Conservation (phyloP, 37 sponge, comb jelly and placozoan species). For the Ephydatia muelleri region DNA sequence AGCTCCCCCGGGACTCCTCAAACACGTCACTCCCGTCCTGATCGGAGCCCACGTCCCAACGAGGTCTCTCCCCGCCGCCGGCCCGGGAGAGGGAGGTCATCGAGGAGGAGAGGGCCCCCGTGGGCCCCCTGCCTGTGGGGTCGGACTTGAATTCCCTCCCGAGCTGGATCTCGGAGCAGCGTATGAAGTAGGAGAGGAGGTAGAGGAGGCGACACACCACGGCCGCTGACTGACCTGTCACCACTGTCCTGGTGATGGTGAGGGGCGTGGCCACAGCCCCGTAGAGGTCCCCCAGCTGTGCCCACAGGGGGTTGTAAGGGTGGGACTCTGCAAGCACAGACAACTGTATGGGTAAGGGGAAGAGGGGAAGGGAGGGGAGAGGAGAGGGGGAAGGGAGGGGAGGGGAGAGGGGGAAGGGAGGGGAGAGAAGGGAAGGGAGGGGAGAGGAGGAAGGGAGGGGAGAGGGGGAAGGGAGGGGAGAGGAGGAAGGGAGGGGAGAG, state of each 20-base stretch:
- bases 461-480: too few species aligned
- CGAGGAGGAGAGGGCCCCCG: not conserved
- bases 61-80: not conserved
- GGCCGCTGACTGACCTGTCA: constrained; percentile 47
- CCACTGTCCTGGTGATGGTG: constrained; percentile 68
- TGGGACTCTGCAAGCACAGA: constrained; percentile 58
- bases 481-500: too few species aligned
- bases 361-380: not conserved
- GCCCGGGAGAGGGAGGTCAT: not conserved
- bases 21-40: constrained; percentile 19
- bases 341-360: constrained; percentile 24
- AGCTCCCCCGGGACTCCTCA: constrained; percentile 13
- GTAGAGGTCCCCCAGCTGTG: constrained; percentile 78
- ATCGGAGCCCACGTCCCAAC: not conserved
- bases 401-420: too few species aligned
- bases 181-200: constrained; percentile 80
- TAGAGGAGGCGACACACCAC: constrained; percentile 62
- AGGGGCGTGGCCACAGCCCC: constrained; percentile 60
- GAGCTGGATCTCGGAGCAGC: constrained; percentile 67
- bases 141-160: not conserved
- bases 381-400: too few species aligned
- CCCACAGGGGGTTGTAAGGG: constrained; percentile 80
- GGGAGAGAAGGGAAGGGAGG: too few species aligned
- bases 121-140: not conserved
- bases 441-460: too few species aligned